Evolutionary conservation across 1,140 invertebrate genomes (phyloP).

Genomic region (Daktulosphaira vitifoliae): DNA sequence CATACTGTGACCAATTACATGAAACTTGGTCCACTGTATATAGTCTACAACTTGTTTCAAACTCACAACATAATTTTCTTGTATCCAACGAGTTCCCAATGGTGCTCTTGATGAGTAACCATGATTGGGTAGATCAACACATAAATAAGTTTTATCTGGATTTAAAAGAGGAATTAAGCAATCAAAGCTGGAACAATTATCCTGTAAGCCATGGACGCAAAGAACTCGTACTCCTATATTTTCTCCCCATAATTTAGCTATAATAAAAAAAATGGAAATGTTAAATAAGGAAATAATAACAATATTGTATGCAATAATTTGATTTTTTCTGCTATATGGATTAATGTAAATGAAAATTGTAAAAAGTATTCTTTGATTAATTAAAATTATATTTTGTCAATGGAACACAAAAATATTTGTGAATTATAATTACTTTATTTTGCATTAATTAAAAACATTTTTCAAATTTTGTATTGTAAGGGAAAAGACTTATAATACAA

Average conservation of each 20-base stretch:
- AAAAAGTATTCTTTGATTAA: no score
- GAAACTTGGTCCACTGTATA: conserved; percentile 69
- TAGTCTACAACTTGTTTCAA: conserved; percentile 63
- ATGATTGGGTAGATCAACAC: conserved; percentile 71
- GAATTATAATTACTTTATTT: no score
- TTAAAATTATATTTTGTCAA: no score
- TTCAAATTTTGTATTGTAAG: no score
- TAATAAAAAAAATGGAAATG: conserved; percentile 14
- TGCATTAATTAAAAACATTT: no score
- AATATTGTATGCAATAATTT: no score
- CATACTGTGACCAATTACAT: conserved; percentile 66
- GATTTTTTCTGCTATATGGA: no score
- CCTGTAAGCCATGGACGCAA: conserved; percentile 77
- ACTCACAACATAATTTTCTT: conserved; percentile 56
- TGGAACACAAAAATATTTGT: no score
- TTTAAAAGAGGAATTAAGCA: conserved; percentile 62
- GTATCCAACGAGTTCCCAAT: conserved; percentile 60
- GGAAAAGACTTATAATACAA: no score
- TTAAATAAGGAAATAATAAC: neutral
- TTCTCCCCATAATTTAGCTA: conserved; percentile 56
- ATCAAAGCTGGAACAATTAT: conserved; percentile 84
- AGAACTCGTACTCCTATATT: conserved; percentile 49
- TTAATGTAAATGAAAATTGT: no score
- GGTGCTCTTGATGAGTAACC: conserved; percentile 70
- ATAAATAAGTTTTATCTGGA: conserved; percentile 49